phyloP scores from a whole-genome alignment of 2,888 invertebrate species.

The Hirtodrosophila alboralis region DNA sequence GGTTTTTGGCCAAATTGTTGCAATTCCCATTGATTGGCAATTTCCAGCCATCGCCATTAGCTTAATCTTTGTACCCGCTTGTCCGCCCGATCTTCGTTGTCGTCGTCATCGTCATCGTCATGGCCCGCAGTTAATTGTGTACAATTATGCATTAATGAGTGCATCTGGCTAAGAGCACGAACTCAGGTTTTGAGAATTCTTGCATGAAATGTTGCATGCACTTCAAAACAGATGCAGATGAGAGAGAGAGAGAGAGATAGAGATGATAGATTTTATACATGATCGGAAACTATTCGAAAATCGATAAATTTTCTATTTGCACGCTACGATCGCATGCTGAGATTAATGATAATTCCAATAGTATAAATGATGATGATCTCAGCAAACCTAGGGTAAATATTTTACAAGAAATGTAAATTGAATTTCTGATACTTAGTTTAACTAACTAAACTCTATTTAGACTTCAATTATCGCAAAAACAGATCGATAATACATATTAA shows the following conservation, averaged over 20 bases:
- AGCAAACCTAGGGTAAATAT: constrained; percentile 7
- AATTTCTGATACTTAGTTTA: too few species aligned
- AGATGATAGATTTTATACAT: constrained; percentile 50
- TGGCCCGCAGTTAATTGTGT: constrained; percentile 68
- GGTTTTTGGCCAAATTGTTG: constrained; percentile 60
- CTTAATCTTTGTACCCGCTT: constrained; percentile 11
- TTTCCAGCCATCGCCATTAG: constrained; percentile 69
- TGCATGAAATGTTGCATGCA: constrained; percentile 73
- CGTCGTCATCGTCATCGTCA: background rate
- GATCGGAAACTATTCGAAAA: constrained; percentile 63
- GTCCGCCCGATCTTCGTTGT: background rate
- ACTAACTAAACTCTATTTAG: too few species aligned
- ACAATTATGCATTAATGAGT: constrained; percentile 80
- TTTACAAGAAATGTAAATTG: too few species aligned
- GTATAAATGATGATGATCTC: constrained; percentile 30
- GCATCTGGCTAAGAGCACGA: constrained; percentile 77
- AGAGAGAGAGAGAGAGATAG: background rate
- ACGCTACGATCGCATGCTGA: constrained; percentile 66
- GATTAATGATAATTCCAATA: constrained; percentile 36
- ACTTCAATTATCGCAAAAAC: too few species aligned
- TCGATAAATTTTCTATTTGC: constrained; percentile 77
- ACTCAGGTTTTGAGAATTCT: constrained; percentile 71
- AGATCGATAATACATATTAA: too few species aligned
- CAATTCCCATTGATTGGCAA: constrained; percentile 65
- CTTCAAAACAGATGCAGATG: constrained; percentile 4